Evolutionary conservation across 2,888 invertebrate species (phyloP), one percentile per base, ranked within the genome.

Genomic region (Merodon equestris): DNA sequence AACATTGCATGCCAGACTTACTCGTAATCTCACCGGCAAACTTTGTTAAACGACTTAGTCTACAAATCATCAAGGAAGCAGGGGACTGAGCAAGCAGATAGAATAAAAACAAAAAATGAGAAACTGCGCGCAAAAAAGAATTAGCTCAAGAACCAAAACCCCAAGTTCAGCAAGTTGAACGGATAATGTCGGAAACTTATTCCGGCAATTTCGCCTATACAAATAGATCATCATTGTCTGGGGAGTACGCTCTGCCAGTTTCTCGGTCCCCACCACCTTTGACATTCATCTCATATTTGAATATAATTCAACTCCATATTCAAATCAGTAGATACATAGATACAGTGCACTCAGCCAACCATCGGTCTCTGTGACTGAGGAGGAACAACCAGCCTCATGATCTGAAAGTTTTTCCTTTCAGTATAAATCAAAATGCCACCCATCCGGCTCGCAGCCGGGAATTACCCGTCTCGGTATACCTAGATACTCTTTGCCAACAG

Each of bases 91-190:
- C 27, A 27, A 27, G 27, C 27, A 7, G 27, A 27, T 27, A 4
- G 27, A 50, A 50, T 42, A 34, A 51, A 50, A 50, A 42, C n/a
- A 57, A 38, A 27, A 7, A 27, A 27, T 27, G n/a, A n/a, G n/a
- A 27, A 27, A 27, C 27, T 27, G 7, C 27, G 40, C 40, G 40
- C 3, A 40, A 40, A 57, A 53, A 42, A 27, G 15, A 36, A 36
- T n/a, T 14, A 5, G 36, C 47, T 36, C n/a, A 3, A 51, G 64
- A 72, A 58, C 56, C n/a, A 60, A 64, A 58, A 38, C 45, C 63
- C 72, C 64, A 72, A 72, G 72, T 72, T 66, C 72, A 72, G 47
- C 50, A 66, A 64, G 72, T 72, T 72, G 64, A 72, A 72, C 72
- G 57, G 72, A 72, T 64, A 72, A 72, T 66, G 64, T 53, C 64